Evolutionary conservation across 2,797 vertebrate genomes (phyloP).

Genomic region (Xenopus petersii): DNA sequence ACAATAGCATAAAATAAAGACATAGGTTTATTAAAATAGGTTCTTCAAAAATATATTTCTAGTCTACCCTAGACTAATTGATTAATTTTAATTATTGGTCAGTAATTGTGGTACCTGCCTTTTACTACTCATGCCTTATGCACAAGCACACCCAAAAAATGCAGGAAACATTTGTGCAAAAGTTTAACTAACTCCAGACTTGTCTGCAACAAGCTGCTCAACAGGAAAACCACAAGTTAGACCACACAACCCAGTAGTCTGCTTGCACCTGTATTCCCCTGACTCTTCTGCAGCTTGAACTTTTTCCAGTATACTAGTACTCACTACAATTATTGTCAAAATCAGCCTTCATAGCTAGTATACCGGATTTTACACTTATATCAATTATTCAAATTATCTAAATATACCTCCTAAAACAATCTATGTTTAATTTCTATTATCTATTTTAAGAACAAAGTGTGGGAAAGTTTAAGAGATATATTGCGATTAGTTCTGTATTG

Average conservation of each 20-base stretch:
- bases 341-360: constrained; percentile 6
- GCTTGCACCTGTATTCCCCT: constrained; percentile 68
- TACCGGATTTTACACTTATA: constrained; percentile 32
- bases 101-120: too few species aligned
- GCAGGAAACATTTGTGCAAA: neutral
- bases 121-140: neutral
- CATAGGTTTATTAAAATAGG: too few species aligned
- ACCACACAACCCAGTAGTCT: constrained; percentile 68
- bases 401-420: constrained; percentile 7
- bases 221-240: constrained; percentile 63
- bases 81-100: too few species aligned
- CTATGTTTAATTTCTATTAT: constrained; percentile 47
- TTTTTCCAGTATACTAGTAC: constrained; percentile 12
- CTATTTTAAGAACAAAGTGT: constrained; percentile 77
- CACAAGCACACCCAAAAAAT: neutral
- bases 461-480: constrained; percentile 70
- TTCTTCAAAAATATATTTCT: too few species aligned
- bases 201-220: constrained; percentile 62
- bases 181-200: constrained; percentile 45
- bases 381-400: constrained; percentile 3
- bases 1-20: too few species aligned
- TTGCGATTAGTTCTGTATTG: too few species aligned
- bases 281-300: constrained; percentile 13
- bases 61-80: too few species aligned
- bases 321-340: constrained; percentile 17